These are phyloP conservation scores for Merluccius polli DNA, from an alignment of 2,797 vertebrate genomes.

Conservation along the genomic window DNA sequence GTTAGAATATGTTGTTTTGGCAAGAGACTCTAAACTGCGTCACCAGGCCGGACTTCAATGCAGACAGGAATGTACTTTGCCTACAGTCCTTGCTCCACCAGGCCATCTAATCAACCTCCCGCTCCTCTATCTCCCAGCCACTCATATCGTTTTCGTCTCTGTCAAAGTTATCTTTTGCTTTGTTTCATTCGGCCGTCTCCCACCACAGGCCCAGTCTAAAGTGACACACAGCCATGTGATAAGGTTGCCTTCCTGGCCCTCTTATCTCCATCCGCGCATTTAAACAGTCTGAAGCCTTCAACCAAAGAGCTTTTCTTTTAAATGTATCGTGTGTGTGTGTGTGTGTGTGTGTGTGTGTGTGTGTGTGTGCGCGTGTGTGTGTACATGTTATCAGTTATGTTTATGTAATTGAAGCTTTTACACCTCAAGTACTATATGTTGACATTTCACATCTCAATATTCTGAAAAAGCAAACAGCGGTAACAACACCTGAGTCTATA, in stretches of 20 bases:
- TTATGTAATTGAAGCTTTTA: neutral
- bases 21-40: neutral
- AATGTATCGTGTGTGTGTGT: no score
- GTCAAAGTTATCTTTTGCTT: slow-evolving; percentile 49
- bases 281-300: slow-evolving; percentile 22
- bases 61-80: slow-evolving; percentile 10
- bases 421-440: neutral
- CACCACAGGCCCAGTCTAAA: slow-evolving; percentile 25
- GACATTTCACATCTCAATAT: neutral
- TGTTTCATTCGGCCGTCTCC: slow-evolving; percentile 51
- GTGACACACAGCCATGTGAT: slow-evolving; percentile 32
- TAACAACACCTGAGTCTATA: neutral
- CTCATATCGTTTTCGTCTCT: slow-evolving; percentile 30
- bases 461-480: neutral
- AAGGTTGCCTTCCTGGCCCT: slow-evolving; percentile 25
- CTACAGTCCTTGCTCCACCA: neutral
- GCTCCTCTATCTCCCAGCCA: slow-evolving; percentile 38
- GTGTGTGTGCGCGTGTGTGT: neutral
- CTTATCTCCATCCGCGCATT: slow-evolving; percentile 34
- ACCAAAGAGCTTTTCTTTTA: slow-evolving; percentile 27
- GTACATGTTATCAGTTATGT: neutral
- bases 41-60: neutral
- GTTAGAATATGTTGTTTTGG: neutral
- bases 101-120: slow-evolving; percentile 25
- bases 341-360: no score